Base-by-base conservation (phyloP, 2,113 vertebrate species). In the Lophura nycthemera region DNA sequence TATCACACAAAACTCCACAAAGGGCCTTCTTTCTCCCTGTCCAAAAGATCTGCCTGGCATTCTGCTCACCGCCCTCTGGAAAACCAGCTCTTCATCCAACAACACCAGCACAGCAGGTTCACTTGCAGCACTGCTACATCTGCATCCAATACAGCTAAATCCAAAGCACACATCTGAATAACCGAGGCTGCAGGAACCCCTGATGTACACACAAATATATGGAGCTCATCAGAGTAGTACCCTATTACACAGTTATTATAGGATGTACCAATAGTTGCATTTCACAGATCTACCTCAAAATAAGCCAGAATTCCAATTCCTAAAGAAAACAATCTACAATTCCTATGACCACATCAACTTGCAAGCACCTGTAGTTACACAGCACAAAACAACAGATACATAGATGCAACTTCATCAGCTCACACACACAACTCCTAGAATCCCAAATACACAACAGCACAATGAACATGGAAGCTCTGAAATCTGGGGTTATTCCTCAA, bases 111-210 rank as follows among this genome's bases (percentile, higher is more conserved):
- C 25, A 25, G 48, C 4, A 7, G 14, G 61, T 9, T 29, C 27
- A 56, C 16, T 18, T 17, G 16, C 29, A 56, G 54, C 54, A 18
- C 50, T 54, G 52, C 52, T 15, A 54, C 52, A 54, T 29, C 25
- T 13, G 9, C 13, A 10, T 14, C 52, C 52, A 29, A 29, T 25
- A 54, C 50, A 52, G 25, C 25, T 52, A 14, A 52, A 52, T 48
- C 52, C 52, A 10, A 54, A 29, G 30, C 56, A 29, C 2, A 0
- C 2, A 2, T 2, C 13, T 10, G 36, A 40, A 30, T 8, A n/a
- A 59, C 5, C 38, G 14, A 8, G 45, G 3, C 16, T 54, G 34
- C 2, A 27, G 38, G 34, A 20, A 72, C 16, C n/a, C 59, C 36
- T 70, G 27, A 38, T 1, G 8, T 9, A 14, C 6, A 7, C 19